These are phyloP conservation scores for Volucella zonaria DNA, from an alignment of 2,888 invertebrate species.

Conservation along the genomic window DNA sequence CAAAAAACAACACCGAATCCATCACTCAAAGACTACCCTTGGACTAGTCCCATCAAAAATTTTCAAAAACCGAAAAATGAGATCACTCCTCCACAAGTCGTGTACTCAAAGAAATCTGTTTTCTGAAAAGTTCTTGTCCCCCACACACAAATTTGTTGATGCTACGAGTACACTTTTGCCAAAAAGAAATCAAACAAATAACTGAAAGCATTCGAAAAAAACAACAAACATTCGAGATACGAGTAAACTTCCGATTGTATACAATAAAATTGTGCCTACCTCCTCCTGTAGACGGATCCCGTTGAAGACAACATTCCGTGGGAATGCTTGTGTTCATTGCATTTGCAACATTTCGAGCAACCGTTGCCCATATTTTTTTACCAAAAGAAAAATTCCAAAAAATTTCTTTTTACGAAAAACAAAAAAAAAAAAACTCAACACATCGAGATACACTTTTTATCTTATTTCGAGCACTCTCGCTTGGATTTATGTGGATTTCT, in stretches of 20 bases:
- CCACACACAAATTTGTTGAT: conserved; percentile 38
- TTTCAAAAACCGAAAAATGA: conserved; percentile 43
- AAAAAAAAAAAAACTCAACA: conserved; percentile 14
- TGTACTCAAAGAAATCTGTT: conserved; percentile 33
- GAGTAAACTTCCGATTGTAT: neutral
- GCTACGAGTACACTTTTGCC: conserved; percentile 22
- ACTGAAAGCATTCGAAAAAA: conserved; percentile 36
- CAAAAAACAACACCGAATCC: conserved; percentile 15
- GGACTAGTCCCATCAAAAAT: conserved; percentile 62
- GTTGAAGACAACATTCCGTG: conserved; percentile 80
- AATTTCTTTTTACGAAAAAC: conserved; percentile 28
- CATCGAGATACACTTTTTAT: conserved; percentile 4
- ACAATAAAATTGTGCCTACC: conserved; percentile 76
- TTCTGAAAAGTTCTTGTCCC: conserved; percentile 15
- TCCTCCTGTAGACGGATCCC: conserved; percentile 81
- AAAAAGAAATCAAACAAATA: conserved; percentile 33
- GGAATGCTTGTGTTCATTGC: conserved; percentile 80
- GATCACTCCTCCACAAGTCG: conserved; percentile 51
- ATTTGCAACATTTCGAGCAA: conserved; percentile 82
- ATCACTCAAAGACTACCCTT: conserved; percentile 58
- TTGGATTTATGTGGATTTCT: neutral
- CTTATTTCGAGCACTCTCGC: neutral
- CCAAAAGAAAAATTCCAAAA: neutral
- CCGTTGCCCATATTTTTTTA: conserved; percentile 81
- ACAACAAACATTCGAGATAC: conserved; percentile 47